These are phyloP conservation scores for Rhineura floridana DNA, from an alignment of 2,113 vertebrate genomes.

Conservation along the genomic window DNA sequence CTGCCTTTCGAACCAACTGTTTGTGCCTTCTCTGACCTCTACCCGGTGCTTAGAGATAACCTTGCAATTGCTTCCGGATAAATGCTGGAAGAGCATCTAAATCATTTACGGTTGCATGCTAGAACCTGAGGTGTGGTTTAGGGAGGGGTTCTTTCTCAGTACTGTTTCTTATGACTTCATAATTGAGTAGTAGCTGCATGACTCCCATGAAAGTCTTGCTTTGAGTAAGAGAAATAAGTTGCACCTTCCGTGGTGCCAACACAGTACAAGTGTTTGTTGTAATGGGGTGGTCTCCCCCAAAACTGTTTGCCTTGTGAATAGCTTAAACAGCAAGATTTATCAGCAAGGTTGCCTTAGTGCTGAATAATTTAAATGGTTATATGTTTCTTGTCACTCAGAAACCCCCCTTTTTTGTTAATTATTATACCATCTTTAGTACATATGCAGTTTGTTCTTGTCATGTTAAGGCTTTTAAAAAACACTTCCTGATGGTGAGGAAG, in stretches of 20 bases:
- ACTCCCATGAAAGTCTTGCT: background rate
- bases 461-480: background rate
- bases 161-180: background rate
- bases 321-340: background rate
- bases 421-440: background rate
- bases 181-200: background rate
- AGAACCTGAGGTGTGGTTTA: background rate
- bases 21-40: background rate
- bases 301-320: background rate
- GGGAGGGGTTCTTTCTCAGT: background rate
- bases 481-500: background rate
- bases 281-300: background rate
- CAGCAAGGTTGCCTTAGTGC: background rate
- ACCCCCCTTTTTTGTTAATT: background rate
- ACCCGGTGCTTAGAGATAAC: background rate
- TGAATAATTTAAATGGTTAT: background rate
- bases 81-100: background rate
- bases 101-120: background rate
- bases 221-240: background rate
- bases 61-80: background rate
- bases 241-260: background rate
- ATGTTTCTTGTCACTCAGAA: background rate
- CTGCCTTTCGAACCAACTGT: background rate
- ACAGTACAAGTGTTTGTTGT: background rate
- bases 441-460: background rate